Conservation (phyloP, 2,888 invertebrate genomes). For the Bembecia ichneumoniformis region DNA sequence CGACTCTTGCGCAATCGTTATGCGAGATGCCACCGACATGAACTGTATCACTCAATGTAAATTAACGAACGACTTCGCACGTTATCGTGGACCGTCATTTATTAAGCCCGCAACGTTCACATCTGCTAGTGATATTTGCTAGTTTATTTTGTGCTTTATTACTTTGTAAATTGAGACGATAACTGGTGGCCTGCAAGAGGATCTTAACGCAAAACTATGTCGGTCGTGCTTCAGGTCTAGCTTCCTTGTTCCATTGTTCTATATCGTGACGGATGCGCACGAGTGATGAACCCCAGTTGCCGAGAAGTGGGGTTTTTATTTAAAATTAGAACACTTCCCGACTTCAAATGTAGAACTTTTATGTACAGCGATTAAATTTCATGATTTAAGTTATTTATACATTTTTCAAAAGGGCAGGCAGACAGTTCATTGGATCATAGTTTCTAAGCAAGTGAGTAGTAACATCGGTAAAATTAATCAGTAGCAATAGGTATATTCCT, state of each 20-base stretch:
- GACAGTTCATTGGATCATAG: too few relatives aligned
- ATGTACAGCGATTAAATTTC: constrained; percentile 7
- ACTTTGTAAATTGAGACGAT: neutral
- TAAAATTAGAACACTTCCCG: constrained; percentile 25
- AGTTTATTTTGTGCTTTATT: constrained; percentile 3
- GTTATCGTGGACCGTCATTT: constrained; percentile 16
- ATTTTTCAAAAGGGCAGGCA: too few relatives aligned
- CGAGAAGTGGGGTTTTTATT: constrained; percentile 19
- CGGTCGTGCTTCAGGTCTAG: constrained; percentile 2
- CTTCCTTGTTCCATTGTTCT: constrained; percentile 43
- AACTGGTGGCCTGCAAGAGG: neutral
- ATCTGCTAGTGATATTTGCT: neutral
- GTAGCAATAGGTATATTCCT: too few relatives aligned
- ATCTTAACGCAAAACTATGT: neutral
- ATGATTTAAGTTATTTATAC: too few relatives aligned
- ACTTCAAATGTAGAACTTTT: constrained; percentile 14
- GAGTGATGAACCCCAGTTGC: constrained; percentile 26
- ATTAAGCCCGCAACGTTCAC: neutral
- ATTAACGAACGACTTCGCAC: constrained; percentile 25
- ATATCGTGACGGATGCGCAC: constrained; percentile 41
- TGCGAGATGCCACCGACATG: constrained; percentile 10
- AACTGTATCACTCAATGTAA: constrained; percentile 16
- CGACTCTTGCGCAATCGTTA: too few relatives aligned
- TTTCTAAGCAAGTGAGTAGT: too few relatives aligned
- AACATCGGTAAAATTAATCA: too few relatives aligned